Percentiles rank a stretch among this genome's conserved stretches.
Evolutionary conservation across 2,113 vertebrate genomes (phyloP).

Genomic region (Montifringilla adamsi): DNA sequence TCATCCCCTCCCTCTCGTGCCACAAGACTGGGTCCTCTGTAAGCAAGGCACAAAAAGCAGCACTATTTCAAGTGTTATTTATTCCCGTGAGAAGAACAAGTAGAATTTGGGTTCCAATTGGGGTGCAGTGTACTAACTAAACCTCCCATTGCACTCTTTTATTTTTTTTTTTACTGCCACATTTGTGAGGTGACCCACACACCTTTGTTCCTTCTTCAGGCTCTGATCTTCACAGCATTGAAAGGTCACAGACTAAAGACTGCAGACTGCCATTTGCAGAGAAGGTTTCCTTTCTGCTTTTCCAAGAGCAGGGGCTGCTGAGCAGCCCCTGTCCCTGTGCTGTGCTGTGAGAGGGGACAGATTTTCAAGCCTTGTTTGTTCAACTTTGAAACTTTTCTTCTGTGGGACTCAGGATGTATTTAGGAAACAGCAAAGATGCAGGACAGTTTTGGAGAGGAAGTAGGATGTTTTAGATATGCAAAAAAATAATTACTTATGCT

Average conservation of each 20-base stretch:
- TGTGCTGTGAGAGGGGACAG: not conserved
- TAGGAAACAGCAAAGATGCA: slow-evolving; percentile 20
- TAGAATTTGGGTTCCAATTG: not conserved
- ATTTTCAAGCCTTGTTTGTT: not conserved
- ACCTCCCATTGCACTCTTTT: not conserved
- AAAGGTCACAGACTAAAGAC: not conserved
- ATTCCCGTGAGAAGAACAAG: not conserved
- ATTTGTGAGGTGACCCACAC: not conserved
- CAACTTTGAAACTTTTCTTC: not conserved
- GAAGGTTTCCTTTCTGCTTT: not conserved
- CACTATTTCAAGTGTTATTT: not conserved
- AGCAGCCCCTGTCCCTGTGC: not conserved
- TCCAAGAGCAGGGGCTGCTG: not conserved
- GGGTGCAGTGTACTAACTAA: not conserved
- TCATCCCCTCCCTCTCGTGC: accelerated
- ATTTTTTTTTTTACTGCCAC: not conserved
- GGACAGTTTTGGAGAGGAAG: slow-evolving; percentile 16
- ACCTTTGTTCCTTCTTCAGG: not conserved
- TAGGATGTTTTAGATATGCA: not conserved
- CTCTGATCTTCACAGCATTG: not conserved
- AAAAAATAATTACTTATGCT: not conserved
- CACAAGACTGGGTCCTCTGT: not conserved
- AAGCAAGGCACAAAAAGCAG: not conserved
- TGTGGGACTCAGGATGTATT: not conserved
- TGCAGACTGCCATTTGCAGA: not conserved